A percentile compares a stretch with the other conserved stretches of the same genome.
phyloP scores from a whole-genome alignment of 2,888 invertebrate species.

The Lasioglossum calceatum region DNA sequence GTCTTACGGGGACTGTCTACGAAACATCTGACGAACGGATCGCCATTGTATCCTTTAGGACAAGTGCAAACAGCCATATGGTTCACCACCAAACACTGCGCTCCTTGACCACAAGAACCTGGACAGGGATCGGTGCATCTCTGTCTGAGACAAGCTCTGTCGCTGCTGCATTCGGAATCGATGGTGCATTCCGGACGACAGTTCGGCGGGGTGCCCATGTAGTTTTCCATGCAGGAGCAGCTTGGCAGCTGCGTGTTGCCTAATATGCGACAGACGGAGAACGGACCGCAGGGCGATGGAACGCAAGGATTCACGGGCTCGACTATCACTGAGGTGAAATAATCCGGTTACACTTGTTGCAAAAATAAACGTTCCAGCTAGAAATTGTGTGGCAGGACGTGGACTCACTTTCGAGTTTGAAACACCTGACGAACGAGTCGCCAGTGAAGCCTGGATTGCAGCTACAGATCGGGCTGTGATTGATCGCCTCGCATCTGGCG shows the following conservation, averaged over 20 bases:
- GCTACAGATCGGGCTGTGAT: constrained; percentile 85
- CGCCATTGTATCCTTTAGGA: constrained; percentile 85
- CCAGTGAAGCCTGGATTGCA: constrained; percentile 85
- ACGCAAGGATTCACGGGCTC: constrained; percentile 88
- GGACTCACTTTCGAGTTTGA: constrained; percentile 62
- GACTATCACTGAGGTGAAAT: constrained; percentile 3
- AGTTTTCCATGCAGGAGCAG: constrained; percentile 85
- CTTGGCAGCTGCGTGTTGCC: constrained; percentile 89
- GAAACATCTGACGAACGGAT: constrained; percentile 84
- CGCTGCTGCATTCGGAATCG: constrained; percentile 84
- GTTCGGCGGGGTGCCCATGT: constrained; percentile 83
- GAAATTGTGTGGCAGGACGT: background rate
- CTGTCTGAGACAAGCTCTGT: constrained; percentile 85
- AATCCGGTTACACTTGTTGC: background rate
- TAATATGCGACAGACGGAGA: constrained; percentile 92
- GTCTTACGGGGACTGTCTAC: constrained; percentile 86
- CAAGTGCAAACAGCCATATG: constrained; percentile 86
- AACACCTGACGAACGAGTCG: constrained; percentile 85
- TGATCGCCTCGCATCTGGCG: constrained; percentile 85
- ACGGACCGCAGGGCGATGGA: constrained; percentile 93
- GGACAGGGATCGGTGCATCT: constrained; percentile 85
- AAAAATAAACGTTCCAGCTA: background rate
- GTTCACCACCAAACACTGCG: constrained; percentile 85
- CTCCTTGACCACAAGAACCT: constrained; percentile 84
- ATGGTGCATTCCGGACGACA: constrained; percentile 85